Conservation (phyloP, 1,140 invertebrate genomes). For the Zaprionus kolodkinae region DNA sequence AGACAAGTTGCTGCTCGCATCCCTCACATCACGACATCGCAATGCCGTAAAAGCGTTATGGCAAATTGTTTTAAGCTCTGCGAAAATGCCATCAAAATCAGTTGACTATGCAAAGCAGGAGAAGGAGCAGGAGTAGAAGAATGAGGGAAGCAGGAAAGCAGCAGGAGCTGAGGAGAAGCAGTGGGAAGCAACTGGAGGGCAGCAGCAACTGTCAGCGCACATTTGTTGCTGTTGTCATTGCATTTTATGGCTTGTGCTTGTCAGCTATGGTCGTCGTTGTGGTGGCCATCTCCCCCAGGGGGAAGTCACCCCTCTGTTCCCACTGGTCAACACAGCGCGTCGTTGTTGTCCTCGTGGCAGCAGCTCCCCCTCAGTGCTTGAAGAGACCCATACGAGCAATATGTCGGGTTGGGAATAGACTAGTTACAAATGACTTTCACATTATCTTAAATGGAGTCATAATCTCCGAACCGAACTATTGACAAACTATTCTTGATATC, state of each 20-base stretch:
- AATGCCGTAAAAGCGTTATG: slow-evolving; percentile 77
- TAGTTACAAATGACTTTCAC: slow-evolving; percentile 35
- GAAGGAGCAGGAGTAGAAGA: background rate
- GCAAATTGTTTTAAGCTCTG: slow-evolving; percentile 81
- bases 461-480: slow-evolving; percentile 21
- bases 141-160: background rate
- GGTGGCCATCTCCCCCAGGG: slow-evolving; percentile 41
- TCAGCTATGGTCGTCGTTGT: slow-evolving; percentile 70
- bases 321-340: slow-evolving; percentile 23
- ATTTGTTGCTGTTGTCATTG: slow-evolving; percentile 76
- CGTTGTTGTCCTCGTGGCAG: background rate
- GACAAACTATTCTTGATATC: slow-evolving; percentile 28
- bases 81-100: slow-evolving; percentile 81
- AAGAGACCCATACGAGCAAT: slow-evolving; percentile 21
- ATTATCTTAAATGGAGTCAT: slow-evolving; percentile 38
- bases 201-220: slow-evolving; percentile 1
- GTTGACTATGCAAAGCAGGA: slow-evolving; percentile 78
- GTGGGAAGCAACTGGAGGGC: too few relatives aligned
- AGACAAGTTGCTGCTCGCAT: slow-evolving; percentile 6
- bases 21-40: slow-evolving; percentile 63
- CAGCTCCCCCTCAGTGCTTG: too few relatives aligned
- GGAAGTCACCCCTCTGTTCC: slow-evolving; percentile 26
- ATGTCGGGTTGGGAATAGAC: slow-evolving; percentile 40
- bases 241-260: slow-evolving; percentile 79
- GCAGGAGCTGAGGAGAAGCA: background rate